A percentile compares a stretch with the other conserved stretches of the same genome.
These are phyloP conservation scores for Apaloderma vittatum DNA, from an alignment of 2,113 vertebrate species.

Conservation along the genomic window DNA sequence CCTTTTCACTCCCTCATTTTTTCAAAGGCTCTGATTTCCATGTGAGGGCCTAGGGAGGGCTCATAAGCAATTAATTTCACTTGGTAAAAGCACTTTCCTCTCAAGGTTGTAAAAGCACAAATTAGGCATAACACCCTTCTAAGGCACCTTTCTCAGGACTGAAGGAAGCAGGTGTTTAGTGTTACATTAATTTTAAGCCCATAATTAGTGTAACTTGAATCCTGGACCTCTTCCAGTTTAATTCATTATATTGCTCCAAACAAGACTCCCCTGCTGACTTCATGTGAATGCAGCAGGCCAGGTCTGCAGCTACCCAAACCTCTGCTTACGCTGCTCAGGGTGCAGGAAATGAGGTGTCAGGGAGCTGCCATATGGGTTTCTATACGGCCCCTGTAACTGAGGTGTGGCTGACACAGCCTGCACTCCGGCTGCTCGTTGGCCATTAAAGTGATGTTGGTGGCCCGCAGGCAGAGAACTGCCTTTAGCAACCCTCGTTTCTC, in stretches of 20 bases:
- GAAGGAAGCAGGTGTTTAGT: constrained; percentile 42
- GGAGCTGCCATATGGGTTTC: background rate
- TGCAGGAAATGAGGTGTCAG: background rate
- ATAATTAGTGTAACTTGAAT: constrained; percentile 38
- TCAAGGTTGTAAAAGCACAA: constrained; percentile 30
- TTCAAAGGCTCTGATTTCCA: background rate
- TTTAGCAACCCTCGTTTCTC: rapidly evolving
- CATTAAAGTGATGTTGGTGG: background rate
- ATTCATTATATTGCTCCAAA: constrained; percentile 16
- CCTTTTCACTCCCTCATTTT: constrained; percentile 29
- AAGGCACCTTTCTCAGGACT: background rate
- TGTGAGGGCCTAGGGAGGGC: background rate
- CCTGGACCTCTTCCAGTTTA: constrained; percentile 30
- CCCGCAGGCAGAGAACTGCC: background rate
- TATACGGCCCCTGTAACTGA: background rate
- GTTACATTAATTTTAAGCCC: constrained; percentile 53
- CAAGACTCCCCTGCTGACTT: background rate
- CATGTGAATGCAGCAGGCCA: background rate
- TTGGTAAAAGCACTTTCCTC: constrained; percentile 9
- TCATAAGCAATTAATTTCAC: constrained; percentile 30
- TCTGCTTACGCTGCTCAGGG: background rate
- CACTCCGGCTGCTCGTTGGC: rapidly evolving
- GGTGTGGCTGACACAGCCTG: background rate
- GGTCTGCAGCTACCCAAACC: background rate
- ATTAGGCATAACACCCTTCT: constrained; percentile 32